phyloP scores from a whole-genome alignment of 2,797 vertebrate species.

The Alca torda region DNA sequence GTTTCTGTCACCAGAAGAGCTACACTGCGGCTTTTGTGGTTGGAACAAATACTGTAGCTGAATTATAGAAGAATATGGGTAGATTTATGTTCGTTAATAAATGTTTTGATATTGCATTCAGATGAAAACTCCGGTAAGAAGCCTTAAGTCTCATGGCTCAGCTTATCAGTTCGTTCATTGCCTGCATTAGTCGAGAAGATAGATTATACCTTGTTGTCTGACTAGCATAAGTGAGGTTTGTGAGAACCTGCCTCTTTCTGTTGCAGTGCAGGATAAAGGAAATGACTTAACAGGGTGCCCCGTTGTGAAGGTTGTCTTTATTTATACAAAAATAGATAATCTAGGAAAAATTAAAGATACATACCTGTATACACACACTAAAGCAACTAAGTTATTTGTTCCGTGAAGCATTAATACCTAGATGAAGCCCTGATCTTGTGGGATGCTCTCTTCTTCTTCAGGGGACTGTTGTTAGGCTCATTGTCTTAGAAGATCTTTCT shows the following conservation, averaged over 20 bases:
- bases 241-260: neutral
- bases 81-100: neutral
- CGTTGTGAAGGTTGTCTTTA: neutral
- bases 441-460: neutral
- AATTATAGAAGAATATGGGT: neutral
- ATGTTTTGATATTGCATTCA: neutral
- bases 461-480: neutral
- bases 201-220: neutral
- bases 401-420: neutral
- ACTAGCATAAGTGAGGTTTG: neutral
- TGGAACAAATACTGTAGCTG: neutral
- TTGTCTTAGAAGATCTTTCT: neutral
- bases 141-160: neutral
- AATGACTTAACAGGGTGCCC: neutral
- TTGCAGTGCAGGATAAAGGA: neutral
- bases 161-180: fast-evolving
- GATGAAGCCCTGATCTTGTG: neutral
- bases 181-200: neutral
- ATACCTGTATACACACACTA: fast-evolving
- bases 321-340: neutral
- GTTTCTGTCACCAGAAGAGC: neutral
- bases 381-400: neutral
- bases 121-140: neutral
- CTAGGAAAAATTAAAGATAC: neutral
- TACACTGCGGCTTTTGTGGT: neutral